A percentile compares a stretch with the other conserved stretches of the same genome.
Conservation (phyloP, 2,797 vertebrate species). For the Brotula barbata region DNA sequence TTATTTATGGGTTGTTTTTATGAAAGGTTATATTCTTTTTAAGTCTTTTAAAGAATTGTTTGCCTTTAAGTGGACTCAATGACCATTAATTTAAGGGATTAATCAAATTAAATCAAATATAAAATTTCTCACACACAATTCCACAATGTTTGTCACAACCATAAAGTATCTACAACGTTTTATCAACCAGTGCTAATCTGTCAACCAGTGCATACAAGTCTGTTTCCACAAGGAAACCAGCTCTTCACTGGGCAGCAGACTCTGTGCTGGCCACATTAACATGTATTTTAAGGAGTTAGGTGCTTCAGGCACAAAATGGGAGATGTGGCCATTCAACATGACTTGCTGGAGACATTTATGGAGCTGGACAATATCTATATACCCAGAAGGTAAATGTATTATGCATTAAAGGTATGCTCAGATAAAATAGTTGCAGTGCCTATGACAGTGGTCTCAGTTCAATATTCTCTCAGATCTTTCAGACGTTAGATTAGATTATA, state of each 20-base stretch:
- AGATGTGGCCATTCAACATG: conserved; percentile 14
- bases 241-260: neutral
- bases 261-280: neutral
- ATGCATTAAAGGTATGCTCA: neutral
- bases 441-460: neutral
- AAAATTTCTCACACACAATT: too few species aligned
- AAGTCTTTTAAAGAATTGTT: too few species aligned
- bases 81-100: too few species aligned
- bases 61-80: too few species aligned
- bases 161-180: too few species aligned
- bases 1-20: too few species aligned
- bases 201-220: neutral
- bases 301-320: conserved; percentile 15
- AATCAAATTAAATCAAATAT: neutral
- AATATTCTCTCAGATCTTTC: neutral
- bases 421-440: neutral
- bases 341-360: conserved; percentile 32
- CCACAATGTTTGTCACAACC: too few species aligned
- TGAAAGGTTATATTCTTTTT: too few species aligned
- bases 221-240: neutral
- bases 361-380: conserved; percentile 7
- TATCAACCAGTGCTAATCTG: too few species aligned
- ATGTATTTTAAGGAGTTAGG: neutral
- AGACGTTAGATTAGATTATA: too few species aligned
- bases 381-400: conserved; percentile 12